Evolutionary conservation across 2,797 vertebrate genomes (phyloP).

Genomic region (Balearica regulorum): DNA sequence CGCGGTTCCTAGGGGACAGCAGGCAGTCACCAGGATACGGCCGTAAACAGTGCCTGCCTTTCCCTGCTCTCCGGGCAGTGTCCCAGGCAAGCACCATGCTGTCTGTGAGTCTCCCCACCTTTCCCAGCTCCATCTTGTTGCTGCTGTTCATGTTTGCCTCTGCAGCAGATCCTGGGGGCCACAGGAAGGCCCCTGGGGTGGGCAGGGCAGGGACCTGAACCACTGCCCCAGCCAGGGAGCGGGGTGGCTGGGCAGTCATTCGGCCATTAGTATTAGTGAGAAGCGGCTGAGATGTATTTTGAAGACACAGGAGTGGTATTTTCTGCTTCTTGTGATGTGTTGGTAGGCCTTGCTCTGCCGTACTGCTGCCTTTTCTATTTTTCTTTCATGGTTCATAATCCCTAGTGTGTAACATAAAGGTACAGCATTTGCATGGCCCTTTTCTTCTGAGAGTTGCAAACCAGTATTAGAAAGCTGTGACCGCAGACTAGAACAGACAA

Average conservation of each 20-base stretch:
- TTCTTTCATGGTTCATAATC: background rate
- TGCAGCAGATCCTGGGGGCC: background rate
- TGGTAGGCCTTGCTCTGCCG: background rate
- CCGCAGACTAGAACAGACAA: background rate
- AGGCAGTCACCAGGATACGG: background rate
- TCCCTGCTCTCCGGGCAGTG: background rate
- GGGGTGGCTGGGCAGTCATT: background rate
- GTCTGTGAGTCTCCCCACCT: background rate
- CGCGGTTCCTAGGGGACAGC: background rate
- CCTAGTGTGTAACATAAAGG: background rate
- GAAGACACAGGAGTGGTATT: background rate
- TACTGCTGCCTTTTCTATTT: background rate
- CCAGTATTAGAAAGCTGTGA: background rate
- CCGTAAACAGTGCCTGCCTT: background rate
- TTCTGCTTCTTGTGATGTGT: background rate
- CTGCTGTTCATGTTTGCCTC: background rate
- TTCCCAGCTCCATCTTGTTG: background rate
- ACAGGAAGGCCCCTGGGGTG: fast-evolving
- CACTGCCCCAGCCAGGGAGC: background rate
- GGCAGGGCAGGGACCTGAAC: background rate
- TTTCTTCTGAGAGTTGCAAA: background rate
- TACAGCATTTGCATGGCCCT: background rate
- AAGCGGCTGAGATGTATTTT: background rate
- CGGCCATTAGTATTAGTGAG: background rate
- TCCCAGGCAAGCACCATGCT: background rate